These are phyloP conservation scores for Branchipolynoe longqiensis DNA, from an alignment of 2,888 invertebrate genomes.

Conservation along the genomic window DNA sequence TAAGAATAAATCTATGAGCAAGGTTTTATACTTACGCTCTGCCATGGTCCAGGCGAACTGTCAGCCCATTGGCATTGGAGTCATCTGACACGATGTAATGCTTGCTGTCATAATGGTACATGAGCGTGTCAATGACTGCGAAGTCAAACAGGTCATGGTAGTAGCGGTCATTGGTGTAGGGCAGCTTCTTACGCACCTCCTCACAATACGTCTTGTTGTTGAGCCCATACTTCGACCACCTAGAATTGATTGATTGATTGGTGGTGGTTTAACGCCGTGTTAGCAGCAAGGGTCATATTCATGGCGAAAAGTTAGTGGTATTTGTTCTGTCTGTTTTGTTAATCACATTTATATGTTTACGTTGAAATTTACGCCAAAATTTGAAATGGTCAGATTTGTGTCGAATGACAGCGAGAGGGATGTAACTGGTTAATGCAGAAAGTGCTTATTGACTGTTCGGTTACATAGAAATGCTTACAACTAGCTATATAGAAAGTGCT, in stretches of 20 bases:
- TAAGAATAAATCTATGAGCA: background rate
- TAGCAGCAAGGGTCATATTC: too few species aligned
- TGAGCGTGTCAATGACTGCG: conserved; percentile 66
- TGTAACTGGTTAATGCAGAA: too few species aligned
- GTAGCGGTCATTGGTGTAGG: conserved; percentile 62
- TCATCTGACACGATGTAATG: conserved; percentile 67
- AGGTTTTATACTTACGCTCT: conserved; percentile 66
- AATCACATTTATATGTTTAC: too few species aligned
- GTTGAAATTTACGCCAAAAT: too few species aligned
- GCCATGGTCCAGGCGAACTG: conserved; percentile 69
- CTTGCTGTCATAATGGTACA: conserved; percentile 70
- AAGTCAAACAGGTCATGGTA: conserved; percentile 70
- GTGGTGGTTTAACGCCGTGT: too few species aligned
- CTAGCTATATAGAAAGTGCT: too few species aligned
- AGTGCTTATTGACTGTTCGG: too few species aligned
- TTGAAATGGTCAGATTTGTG: too few species aligned
- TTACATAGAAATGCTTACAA: too few species aligned
- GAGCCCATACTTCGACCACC: conserved; percentile 66
- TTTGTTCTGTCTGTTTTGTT: too few species aligned
- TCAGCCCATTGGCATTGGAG: conserved; percentile 64
- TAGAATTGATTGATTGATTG: conserved; percentile 48
- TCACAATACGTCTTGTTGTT: conserved; percentile 67
- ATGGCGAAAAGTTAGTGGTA: too few species aligned
- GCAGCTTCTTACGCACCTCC: conserved; percentile 62
- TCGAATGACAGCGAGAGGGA: too few species aligned